Evolutionary conservation across 2,797 vertebrate genomes (phyloP), one percentile per base, ranked within the genome.

Genomic region (Simalia tracyae): DNA sequence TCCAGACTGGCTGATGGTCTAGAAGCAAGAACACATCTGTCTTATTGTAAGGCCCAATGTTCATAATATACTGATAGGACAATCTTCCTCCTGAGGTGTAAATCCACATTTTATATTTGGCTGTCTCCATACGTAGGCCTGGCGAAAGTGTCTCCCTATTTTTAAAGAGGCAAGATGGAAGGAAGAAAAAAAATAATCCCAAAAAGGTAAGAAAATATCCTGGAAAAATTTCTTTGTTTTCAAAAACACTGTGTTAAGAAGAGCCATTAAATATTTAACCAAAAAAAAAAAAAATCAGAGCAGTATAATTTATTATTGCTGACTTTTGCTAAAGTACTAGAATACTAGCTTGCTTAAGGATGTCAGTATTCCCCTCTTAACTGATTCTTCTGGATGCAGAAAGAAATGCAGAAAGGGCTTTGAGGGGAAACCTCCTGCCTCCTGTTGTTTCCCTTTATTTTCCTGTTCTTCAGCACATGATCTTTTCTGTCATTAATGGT

Each of bases 401-500:
- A 87, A 64, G 64, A 93, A 87, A 91, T n/a, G 63, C 57, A 19
- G 68, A 42, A 31, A 42, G 92, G 61, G 56, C 90, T 85, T 92
- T 84, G n/a, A 59, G 59, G 96, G 93, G 17, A 50, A 93, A 84
- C 68, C 91, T 95, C 94, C 92, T 76, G 92, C 68, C 91, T 95
- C 94, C 92, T 76, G 92, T 76, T 96, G 94, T 96, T 97, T 97
- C 94, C n/a, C 0, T 91, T 96, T 92, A 94, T 97, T 96, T 97
- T 96, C 96, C 94, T 95, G 90, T 96, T 97, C 96, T 96, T 96
- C 94, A 95, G 94, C 85, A 94, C 94, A 94, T 96, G 97, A 96
- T 95, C 96, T 96, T 96, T 96, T 96, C 95, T 95, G 94, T 96
- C 96, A 95, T 97, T 96, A 97, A 93, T 95, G 94, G 91, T 96